These are phyloP conservation scores for Gopherus flavomarginatus DNA, from an alignment of 2,113 vertebrate genomes.

Conservation along the genomic window DNA sequence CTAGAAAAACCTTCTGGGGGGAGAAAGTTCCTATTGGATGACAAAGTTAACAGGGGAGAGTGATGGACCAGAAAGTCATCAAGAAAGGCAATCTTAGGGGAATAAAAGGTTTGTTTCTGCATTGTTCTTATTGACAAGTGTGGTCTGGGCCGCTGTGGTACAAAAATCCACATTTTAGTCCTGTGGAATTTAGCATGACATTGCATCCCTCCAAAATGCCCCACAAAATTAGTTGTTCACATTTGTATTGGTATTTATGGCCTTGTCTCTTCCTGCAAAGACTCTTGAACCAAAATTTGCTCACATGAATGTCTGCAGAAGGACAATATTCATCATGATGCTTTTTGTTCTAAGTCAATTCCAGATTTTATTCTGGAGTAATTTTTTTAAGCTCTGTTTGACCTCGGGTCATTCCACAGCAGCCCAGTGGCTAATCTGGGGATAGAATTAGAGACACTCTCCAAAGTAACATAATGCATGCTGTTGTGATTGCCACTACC, in stretches of 20 bases:
- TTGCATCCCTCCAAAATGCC: neutral
- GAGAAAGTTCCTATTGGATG: neutral
- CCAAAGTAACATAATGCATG: neutral
- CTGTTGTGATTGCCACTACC: neutral
- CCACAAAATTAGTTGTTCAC: neutral
- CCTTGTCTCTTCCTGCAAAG: neutral
- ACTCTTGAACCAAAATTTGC: accelerated
- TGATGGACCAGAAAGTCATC: neutral
- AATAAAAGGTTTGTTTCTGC: neutral
- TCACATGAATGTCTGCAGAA: neutral
- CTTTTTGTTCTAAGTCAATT: neutral
- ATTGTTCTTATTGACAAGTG: neutral
- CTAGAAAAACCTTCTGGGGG: neutral
- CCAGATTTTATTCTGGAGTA: neutral
- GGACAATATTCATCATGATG: neutral
- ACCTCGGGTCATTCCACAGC: neutral
- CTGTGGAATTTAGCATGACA: neutral
- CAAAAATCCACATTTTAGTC: neutral
- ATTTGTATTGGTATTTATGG: neutral
- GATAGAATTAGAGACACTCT: neutral
- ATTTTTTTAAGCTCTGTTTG: accelerated
- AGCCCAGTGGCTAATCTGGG: neutral
- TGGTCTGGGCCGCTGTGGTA: neutral
- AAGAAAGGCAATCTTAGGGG: neutral
- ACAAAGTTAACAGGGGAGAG: neutral